Evolutionary conservation across 2,113 vertebrate species (phyloP).

Genomic region (Narcine bancroftii): DNA sequence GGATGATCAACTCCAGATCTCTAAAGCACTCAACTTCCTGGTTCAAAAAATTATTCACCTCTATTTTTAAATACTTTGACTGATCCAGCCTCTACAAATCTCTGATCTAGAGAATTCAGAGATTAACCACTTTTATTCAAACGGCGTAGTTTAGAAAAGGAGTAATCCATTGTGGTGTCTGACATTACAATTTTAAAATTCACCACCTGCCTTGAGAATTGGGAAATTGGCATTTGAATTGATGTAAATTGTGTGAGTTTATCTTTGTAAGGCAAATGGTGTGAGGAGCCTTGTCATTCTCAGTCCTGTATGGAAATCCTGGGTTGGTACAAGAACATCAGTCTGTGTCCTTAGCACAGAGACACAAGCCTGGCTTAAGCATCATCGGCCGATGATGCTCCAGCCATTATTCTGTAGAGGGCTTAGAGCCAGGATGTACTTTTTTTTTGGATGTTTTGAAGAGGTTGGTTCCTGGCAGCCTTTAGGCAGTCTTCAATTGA

Average conservation of each 20-base stretch:
- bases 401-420: neutral
- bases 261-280: neutral
- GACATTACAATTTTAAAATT: neutral
- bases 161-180: neutral
- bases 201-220: neutral
- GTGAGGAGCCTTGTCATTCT: neutral
- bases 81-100: too few relatives aligned
- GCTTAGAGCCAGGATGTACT: neutral
- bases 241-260: neutral
- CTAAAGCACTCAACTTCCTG: too few relatives aligned
- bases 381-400: neutral
- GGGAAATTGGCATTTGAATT: neutral
- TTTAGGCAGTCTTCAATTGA: neutral
- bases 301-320: neutral
- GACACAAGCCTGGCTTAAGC: neutral
- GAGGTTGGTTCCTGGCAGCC: neutral
- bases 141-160: neutral
- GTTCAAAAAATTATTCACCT: too few relatives aligned
- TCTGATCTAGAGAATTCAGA: too few relatives aligned
- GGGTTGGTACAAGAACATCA: neutral
- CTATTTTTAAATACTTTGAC: too few relatives aligned
- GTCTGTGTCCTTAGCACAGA: neutral
- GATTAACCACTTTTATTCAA: neutral
- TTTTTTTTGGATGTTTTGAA: constrained; percentile 3
- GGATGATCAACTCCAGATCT: too few relatives aligned